These are phyloP conservation scores for Rachycentron canadum DNA, from an alignment of 2,797 vertebrate species.

Conservation along the genomic window DNA sequence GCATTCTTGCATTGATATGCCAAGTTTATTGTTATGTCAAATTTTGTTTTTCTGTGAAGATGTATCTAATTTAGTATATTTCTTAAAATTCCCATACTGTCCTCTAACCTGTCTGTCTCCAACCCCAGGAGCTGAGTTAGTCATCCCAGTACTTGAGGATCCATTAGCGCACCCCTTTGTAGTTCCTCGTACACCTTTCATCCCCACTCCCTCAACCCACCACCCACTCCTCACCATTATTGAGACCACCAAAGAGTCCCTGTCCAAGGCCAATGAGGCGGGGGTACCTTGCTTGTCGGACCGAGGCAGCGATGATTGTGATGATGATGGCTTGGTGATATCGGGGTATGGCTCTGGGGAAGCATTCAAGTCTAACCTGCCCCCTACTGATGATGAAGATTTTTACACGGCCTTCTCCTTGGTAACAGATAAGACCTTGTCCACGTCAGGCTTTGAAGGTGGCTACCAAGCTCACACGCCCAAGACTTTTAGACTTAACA, in stretches of 20 bases:
- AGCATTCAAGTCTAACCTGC: conserved; percentile 99
- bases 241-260: conserved; percentile 99
- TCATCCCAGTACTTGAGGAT: conserved; percentile 97
- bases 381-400: conserved; percentile 99
- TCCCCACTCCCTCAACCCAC: conserved; percentile 96
- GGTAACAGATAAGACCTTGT: conserved; percentile 99
- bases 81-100: background rate
- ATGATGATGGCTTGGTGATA: conserved; percentile 99
- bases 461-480: conserved; percentile 98
- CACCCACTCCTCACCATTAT: conserved; percentile 98
- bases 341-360: conserved; percentile 99
- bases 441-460: conserved; percentile 99
- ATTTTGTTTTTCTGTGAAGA: background rate
- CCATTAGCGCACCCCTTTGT: conserved; percentile 96
- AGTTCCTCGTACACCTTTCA: conserved; percentile 98
- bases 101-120: conserved; percentile 86
- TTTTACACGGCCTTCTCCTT: conserved; percentile 99
- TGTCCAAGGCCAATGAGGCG: conserved; percentile 99
- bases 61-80: background rate
- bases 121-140: conserved; percentile 98
- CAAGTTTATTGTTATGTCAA: background rate
- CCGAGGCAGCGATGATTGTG: conserved; percentile 99
- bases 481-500: conserved; percentile 99
- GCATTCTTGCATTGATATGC: conserved; percentile 22
- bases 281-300: conserved; percentile 99